Percentiles rank a stretch among this genome's conserved stretches.
phyloP scores from a whole-genome alignment of 2,888 invertebrate genomes.

The Agrilus mali region DNA sequence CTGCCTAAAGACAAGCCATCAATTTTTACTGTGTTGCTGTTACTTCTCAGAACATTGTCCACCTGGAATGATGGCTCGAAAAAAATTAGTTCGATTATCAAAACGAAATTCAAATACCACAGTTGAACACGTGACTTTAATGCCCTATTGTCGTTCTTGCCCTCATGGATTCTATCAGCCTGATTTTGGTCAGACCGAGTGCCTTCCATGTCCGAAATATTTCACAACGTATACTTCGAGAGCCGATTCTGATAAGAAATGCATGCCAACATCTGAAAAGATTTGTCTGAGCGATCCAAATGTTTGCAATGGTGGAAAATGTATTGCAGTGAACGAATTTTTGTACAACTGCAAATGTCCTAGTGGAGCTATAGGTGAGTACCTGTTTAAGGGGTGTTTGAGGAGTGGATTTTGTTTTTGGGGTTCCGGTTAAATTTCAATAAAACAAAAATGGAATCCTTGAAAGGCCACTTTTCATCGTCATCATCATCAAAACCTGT shows the following conservation, averaged over 20 bases:
- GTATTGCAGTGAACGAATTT: constrained; percentile 26
- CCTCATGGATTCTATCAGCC: constrained; percentile 48
- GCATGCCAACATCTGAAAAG: constrained; percentile 35
- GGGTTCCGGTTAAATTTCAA: no score
- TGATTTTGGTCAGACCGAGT: constrained; percentile 41
- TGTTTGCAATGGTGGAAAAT: constrained; percentile 37
- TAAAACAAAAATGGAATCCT: no score
- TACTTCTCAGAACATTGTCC: constrained; percentile 38
- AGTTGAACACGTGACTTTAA: constrained; percentile 34
- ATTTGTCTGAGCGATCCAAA: constrained; percentile 37
- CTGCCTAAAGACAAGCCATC: no score
- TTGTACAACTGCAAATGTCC: constrained; percentile 38
- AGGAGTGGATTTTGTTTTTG: no score
- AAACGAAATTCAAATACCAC: constrained; percentile 20
- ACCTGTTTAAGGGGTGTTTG: constrained; percentile 2
- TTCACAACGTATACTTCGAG: constrained; percentile 34
- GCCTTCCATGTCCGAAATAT: constrained; percentile 43
- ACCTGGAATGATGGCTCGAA: constrained; percentile 38
- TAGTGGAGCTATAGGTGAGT: constrained; percentile 37
- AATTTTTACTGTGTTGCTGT: no score
- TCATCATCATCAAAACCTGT: no score
- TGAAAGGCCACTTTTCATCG: no score
- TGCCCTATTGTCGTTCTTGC: constrained; percentile 44
- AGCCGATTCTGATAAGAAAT: constrained; percentile 30
- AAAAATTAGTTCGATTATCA: constrained; percentile 23